phyloP scores from a whole-genome alignment of 2,113 vertebrate genomes.

The Anolis sagrei region DNA sequence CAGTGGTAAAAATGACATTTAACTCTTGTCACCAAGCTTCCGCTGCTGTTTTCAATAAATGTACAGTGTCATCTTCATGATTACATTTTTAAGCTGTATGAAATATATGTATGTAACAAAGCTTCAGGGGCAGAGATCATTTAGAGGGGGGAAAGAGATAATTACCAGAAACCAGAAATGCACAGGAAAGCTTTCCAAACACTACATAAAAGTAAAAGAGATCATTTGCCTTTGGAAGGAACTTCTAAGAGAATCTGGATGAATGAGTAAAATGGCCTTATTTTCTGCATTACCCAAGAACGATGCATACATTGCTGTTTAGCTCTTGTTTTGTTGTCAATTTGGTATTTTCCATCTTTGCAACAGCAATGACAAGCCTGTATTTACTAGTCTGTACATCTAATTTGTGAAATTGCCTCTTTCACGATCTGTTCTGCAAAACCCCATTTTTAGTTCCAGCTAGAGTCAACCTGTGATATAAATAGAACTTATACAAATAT shows the following conservation, averaged over 20 bases:
- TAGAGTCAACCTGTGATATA: too few species aligned
- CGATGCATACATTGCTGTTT: background rate
- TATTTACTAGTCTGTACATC: background rate
- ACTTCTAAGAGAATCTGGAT: background rate
- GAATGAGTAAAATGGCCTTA: background rate
- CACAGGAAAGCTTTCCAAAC: background rate
- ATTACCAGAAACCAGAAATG: background rate
- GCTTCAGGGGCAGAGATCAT: background rate
- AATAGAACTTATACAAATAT: too few species aligned
- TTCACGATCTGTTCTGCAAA: background rate
- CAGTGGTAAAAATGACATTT: background rate
- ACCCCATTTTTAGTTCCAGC: too few species aligned
- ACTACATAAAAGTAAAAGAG: background rate
- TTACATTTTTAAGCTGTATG: slow-evolving; percentile 7
- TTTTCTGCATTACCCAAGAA: background rate
- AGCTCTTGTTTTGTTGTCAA: background rate
- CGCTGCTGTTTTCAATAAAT: slow-evolving; percentile 18
- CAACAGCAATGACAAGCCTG: background rate
- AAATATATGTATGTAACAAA: background rate
- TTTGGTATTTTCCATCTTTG: background rate
- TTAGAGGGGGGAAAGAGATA: too few species aligned
- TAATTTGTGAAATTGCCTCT: background rate
- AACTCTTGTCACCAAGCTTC: background rate
- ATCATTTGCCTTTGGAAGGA: background rate
- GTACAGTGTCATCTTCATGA: background rate